Evolutionary conservation across 2,888 invertebrate genomes (phyloP).

Genomic region (Syrista parreyssii): DNA sequence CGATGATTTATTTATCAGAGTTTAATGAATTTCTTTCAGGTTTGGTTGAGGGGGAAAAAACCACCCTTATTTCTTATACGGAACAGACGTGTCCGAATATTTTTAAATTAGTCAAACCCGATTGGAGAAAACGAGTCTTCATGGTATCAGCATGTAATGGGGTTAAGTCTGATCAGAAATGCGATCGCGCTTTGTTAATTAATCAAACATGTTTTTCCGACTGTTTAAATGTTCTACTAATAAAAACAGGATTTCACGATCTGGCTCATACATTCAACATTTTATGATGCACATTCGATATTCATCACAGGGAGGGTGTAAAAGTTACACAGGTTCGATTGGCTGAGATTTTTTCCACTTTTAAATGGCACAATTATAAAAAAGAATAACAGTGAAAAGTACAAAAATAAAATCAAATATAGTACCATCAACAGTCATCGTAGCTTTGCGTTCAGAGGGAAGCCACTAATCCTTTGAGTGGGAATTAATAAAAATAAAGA

Average conservation of each 20-base stretch:
- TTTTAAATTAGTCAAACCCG: background rate
- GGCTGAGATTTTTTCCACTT: no score
- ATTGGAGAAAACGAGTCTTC: background rate
- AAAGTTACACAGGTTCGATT: no score
- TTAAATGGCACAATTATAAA: no score
- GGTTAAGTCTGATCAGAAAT: background rate
- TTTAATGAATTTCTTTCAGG: background rate
- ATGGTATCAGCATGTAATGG: background rate
- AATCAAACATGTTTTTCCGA: background rate
- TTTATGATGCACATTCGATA: no score
- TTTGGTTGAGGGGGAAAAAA: background rate
- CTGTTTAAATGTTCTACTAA: no score
- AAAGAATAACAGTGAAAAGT: no score
- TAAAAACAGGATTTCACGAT: no score
- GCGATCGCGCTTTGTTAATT: background rate
- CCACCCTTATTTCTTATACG: background rate
- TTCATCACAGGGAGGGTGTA: no score
- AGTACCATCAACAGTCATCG: background rate
- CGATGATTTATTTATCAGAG: background rate
- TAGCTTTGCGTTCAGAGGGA: background rate
- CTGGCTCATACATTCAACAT: no score
- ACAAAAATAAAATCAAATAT: no score
- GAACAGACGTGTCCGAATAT: background rate
- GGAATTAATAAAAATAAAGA: background rate
- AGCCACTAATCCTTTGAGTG: background rate